Percentiles rank a stretch among this genome's conserved stretches.
These are phyloP conservation scores for Phoenicopterus ruber DNA, from an alignment of 2,113 vertebrate genomes.

Conservation along the genomic window DNA sequence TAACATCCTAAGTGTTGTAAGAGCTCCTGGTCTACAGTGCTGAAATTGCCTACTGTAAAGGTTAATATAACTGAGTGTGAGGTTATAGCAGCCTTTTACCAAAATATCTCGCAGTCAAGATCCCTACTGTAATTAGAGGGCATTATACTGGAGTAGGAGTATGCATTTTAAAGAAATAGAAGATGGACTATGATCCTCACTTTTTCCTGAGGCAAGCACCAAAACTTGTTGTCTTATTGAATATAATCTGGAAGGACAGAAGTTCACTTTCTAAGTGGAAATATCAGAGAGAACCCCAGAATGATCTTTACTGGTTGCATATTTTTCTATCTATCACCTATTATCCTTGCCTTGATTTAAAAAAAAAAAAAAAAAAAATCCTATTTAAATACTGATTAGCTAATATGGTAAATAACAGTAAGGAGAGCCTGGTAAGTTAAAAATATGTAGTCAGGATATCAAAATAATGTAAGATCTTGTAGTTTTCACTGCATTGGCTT, in stretches of 20 bases:
- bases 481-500: background rate
- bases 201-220: background rate
- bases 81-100: background rate
- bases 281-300: background rate
- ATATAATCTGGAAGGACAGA: background rate
- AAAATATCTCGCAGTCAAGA: background rate
- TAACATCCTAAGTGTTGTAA: constrained; percentile 14
- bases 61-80: background rate
- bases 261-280: background rate
- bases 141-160: background rate
- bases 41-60: constrained; percentile 25
- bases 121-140: background rate
- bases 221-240: background rate
- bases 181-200: background rate
- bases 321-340: background rate
- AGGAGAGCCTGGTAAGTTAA: background rate
- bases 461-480: background rate
- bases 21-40: background rate
- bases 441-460: background rate
- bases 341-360: background rate
- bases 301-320: background rate
- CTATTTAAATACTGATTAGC: background rate
- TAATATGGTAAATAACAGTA: background rate
- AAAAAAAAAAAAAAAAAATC: background rate
- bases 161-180: background rate